Percentiles rank a stretch among this genome's conserved stretches.
Conservation (phyloP, 2,113 vertebrate species). For the Arvicanthis niloticus region DNA sequence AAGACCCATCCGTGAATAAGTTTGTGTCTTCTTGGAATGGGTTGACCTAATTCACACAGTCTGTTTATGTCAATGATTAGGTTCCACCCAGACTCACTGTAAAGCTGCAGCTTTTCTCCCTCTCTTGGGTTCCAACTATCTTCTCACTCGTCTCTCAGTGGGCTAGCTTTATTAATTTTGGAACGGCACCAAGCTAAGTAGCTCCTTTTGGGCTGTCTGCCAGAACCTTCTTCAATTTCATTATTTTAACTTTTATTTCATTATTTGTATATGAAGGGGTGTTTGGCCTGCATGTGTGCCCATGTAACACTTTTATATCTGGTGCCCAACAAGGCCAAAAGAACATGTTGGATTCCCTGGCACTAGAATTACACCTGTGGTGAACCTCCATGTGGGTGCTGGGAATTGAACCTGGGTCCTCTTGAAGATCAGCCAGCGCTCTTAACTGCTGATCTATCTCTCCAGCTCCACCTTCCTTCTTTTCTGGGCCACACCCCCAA, state of each 20-base stretch:
- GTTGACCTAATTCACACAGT: conserved; percentile 9
- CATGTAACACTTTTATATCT: neutral
- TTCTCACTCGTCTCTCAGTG: neutral
- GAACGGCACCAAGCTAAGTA: neutral
- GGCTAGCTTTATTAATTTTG: neutral
- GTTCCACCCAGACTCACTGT: neutral
- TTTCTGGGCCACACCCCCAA: neutral
- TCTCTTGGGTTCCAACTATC: neutral
- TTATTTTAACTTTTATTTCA: neutral
- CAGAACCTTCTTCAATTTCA: conserved; percentile 1
- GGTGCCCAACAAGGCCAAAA: neutral
- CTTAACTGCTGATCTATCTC: neutral
- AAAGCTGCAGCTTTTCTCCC: conserved; percentile 13
- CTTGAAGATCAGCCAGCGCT: neutral
- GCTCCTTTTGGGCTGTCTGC: neutral
- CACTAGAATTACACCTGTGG: neutral
- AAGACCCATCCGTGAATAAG: neutral
- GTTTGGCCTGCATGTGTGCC: neutral
- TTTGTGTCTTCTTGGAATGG: neutral
- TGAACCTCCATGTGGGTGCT: neutral
- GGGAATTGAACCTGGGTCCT: neutral
- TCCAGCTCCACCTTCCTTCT: neutral
- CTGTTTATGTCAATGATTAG: neutral
- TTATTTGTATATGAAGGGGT: neutral
- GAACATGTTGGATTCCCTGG: neutral